Percentiles rank a stretch among this genome's conserved stretches.
These are phyloP conservation scores for Aulostomus chinensis DNA, from an alignment of 2,797 vertebrate species.

Conservation along the genomic window DNA sequence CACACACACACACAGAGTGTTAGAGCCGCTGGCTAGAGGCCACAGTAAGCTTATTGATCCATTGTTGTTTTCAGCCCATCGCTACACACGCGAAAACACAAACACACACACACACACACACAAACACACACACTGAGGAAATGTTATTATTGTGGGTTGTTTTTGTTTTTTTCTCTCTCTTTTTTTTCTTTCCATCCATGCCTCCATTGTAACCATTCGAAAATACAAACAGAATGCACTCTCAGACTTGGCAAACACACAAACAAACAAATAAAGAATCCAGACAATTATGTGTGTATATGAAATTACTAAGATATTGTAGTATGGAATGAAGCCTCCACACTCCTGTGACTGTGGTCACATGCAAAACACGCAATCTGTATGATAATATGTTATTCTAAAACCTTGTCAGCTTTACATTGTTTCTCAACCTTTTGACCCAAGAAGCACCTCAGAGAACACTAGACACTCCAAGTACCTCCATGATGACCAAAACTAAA, in stretches of 20 bases:
- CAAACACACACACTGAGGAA: constrained; percentile 1
- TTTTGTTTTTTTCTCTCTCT: constrained; percentile 27
- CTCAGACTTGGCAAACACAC: constrained; percentile 1
- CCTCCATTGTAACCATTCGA: constrained; percentile 35
- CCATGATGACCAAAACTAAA: too few species aligned
- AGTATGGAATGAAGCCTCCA: too few species aligned
- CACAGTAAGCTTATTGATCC: constrained; percentile 74
- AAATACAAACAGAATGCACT: constrained; percentile 7
- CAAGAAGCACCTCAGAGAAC: too few species aligned
- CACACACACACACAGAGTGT: constrained; percentile 41
- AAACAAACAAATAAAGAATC: not conserved
- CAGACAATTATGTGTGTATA: too few species aligned
- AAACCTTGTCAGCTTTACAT: too few species aligned
- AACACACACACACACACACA: constrained; percentile 24
- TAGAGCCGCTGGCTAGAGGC: constrained; percentile 67
- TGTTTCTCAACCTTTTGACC: too few species aligned
- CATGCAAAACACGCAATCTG: too few species aligned
- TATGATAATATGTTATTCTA: too few species aligned
- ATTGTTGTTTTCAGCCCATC: constrained; percentile 65
- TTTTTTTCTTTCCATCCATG: constrained; percentile 8
- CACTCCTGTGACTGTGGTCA: too few species aligned
- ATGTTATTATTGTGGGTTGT: constrained; percentile 25
- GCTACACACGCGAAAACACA: constrained; percentile 31
- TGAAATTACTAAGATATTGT: too few species aligned
- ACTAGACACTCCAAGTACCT: too few species aligned